phyloP scores from a whole-genome alignment of 2,797 vertebrate species.

The Phrynocephalus vlangalii region DNA sequence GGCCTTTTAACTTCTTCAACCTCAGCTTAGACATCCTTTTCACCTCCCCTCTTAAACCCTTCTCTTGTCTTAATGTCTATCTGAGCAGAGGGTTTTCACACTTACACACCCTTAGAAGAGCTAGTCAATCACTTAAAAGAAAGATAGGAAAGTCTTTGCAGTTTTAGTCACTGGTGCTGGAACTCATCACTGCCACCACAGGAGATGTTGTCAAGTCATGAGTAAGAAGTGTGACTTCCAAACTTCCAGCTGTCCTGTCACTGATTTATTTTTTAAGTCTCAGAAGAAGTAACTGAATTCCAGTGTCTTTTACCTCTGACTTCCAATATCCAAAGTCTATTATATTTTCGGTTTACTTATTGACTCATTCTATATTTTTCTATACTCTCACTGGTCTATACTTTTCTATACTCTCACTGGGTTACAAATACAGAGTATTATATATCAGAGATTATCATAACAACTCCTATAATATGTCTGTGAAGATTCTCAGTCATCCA shows the following conservation, averaged over 20 bases:
- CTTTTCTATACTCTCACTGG: neutral
- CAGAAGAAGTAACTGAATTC: neutral
- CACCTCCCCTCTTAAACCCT: neutral
- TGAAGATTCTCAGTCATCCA: too few relatives aligned
- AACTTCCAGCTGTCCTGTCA: conserved; percentile 11
- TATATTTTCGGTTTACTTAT: neutral
- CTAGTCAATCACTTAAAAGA: conserved; percentile 36
- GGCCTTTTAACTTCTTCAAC: conserved; percentile 4
- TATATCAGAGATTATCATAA: neutral
- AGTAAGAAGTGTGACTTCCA: conserved; percentile 19
- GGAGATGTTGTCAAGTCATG: conserved; percentile 27
- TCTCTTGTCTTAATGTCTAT: conserved; percentile 14
- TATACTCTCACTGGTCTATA: neutral
- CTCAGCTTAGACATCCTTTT: neutral
- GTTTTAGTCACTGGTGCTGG: conserved; percentile 14
- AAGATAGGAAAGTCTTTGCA: conserved; percentile 23
- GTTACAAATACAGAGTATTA: neutral
- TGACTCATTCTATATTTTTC: conserved; percentile 13
- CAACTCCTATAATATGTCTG: neutral
- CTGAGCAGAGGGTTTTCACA: conserved; percentile 35
- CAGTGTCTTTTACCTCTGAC: neutral
- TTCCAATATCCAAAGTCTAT: neutral
- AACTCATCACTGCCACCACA: conserved; percentile 31
- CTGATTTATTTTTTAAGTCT: conserved; percentile 1
- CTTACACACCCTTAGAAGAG: conserved; percentile 28